These are phyloP conservation scores for Melipona beecheii DNA, from an alignment of 2,888 invertebrate genomes.

Conservation along the genomic window DNA sequence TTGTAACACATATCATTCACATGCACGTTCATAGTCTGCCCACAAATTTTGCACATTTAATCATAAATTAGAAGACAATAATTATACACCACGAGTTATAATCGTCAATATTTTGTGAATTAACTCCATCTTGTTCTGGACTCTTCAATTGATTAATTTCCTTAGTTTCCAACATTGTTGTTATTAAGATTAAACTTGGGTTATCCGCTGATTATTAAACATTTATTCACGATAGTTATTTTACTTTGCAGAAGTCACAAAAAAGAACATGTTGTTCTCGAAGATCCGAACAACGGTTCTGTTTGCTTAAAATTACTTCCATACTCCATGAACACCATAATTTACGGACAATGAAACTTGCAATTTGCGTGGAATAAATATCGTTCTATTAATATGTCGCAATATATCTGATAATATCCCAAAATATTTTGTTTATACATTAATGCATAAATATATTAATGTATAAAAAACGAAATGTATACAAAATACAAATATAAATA, in stretches of 20 bases:
- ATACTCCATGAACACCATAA: constrained; percentile 26
- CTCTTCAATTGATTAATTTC: neutral
- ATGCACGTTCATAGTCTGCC: too few species aligned
- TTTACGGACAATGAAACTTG: constrained; percentile 10
- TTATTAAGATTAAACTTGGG: neutral
- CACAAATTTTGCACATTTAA: too few species aligned
- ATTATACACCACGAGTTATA: too few species aligned
- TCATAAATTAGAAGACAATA: too few species aligned
- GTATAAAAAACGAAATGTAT: too few species aligned
- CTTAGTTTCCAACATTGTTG: neutral
- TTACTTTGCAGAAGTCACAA: neutral
- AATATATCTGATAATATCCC: too few species aligned
- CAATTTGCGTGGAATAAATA: neutral
- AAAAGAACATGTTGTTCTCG: neutral
- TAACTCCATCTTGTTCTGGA: too few species aligned
- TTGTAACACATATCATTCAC: too few species aligned
- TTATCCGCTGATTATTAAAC: neutral
- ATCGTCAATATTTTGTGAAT: too few species aligned
- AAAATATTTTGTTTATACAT: too few species aligned
- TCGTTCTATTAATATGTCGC: neutral
- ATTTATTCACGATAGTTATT: neutral
- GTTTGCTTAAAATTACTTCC: constrained; percentile 28
- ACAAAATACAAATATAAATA: too few species aligned
- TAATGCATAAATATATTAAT: too few species aligned
- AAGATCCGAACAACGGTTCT: neutral